Base-by-base conservation (phyloP, 2,888 invertebrate species). In the Onchidella celtica region DNA sequence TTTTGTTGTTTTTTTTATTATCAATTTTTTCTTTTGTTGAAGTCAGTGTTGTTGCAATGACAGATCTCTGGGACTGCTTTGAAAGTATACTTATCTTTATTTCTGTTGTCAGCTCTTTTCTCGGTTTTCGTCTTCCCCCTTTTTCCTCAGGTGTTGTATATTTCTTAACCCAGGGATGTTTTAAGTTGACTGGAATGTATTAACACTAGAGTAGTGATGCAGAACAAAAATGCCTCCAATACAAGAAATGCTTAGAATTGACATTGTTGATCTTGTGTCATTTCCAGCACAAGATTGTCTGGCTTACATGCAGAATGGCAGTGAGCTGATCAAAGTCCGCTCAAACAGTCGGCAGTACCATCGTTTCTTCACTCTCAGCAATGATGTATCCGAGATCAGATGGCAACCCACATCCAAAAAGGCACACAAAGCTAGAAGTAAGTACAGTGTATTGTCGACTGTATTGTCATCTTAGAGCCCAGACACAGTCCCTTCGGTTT, bases 391-490 rank as follows among this genome's bases (percentile, higher is more conserved):
- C 1, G 94, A 94, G 85, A 93, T 95, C 24, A 91, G 94, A 75
- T 95, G 95, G 95, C 94, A 94, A 63, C 95, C 95, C 6, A 94
- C 95, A 1, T 94, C 94, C 79, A 95, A 95, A 90, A 95, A 95
- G 88, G 93, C 94, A 34, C 94, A 94, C 86, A 95, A 95, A 91
- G 95, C 95, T 2, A 92, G 93, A 90, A 94, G 95, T 95, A 90
- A 91, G 93, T 92, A n/a, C 24, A n/a, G 21, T 72, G 72, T 72
- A 29, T 29, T 63, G 17, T 61, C 6, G 9, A 36, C 4, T 4
- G 0, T 59, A 14, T 34, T 14, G 27, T 24, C 38, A n/a, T 73
- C 24, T 29, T 66, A 4, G n/a, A n/a, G n/a, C n/a, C n/a, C n/a
- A n/a, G n/a, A n/a, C n/a, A n/a, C n/a, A n/a, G n/a, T n/a, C n/a